A percentile compares a stretch with the other conserved stretches of the same genome.
Evolutionary conservation across 2,797 vertebrate genomes (phyloP).

Genomic region (Poeciliopsis gracilis): DNA sequence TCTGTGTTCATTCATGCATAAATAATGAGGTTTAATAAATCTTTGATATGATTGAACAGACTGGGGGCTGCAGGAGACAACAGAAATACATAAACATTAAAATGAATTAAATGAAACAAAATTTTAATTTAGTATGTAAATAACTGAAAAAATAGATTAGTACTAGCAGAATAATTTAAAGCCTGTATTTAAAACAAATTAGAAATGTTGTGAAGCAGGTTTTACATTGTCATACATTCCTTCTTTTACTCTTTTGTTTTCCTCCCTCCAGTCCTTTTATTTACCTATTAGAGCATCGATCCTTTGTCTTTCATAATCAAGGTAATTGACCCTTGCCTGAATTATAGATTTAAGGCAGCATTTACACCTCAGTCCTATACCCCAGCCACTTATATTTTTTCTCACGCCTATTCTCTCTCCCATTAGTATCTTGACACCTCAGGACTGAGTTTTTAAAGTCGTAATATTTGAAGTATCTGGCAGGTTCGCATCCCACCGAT

Average conservation of each 20-base stretch:
- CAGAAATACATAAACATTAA: conserved; percentile 29
- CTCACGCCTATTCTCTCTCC: neutral
- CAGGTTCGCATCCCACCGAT: neutral
- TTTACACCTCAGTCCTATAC: conserved; percentile 21
- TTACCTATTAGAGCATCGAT: conserved; percentile 36
- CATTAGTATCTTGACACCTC: conserved; percentile 1
- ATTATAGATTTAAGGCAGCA: conserved; percentile 31
- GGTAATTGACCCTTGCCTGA: conserved; percentile 37
- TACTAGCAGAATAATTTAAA: conserved; percentile 4
- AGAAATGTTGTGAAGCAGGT: conserved; percentile 3
- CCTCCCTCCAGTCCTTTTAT: conserved; percentile 13
- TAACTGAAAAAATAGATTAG: conserved; percentile 44
- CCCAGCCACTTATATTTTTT: conserved; percentile 1
- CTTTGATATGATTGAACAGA: conserved; percentile 31
- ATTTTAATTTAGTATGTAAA: conserved; percentile 49
- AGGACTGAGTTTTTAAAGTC: neutral
- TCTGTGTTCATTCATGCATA: conserved; percentile 40
- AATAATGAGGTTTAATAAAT: conserved; percentile 62
- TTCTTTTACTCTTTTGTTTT: neutral
- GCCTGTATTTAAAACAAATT: conserved; percentile 16
- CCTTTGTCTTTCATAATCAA: conserved; percentile 32
- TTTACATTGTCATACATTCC: neutral
- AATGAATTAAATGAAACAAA: conserved; percentile 20
- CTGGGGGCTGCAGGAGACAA: conserved; percentile 38
- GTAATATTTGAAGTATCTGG: neutral